Evolutionary conservation across 2,888 invertebrate species (phyloP), one percentile per base, ranked within the genome.

Genomic region (Agonopterix alstromeriana): DNA sequence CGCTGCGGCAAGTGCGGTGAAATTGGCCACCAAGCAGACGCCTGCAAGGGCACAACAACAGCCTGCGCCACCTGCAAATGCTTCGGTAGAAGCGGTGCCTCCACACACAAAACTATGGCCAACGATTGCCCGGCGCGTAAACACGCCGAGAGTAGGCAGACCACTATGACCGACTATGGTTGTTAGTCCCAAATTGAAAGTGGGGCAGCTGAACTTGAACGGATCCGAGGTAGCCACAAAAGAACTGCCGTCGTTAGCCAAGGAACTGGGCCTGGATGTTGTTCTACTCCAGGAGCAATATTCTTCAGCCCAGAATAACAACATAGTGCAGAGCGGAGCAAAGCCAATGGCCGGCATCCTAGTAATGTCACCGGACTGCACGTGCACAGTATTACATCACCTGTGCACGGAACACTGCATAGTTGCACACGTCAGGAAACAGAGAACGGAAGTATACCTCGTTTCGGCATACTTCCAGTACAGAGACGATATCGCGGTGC

Each of bases 271-370:
- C 12, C 47, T 56, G 17, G 52, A 56, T 41, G 3, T 53, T 5
- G 46, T 53, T 0, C 47, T 56, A 7, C 46, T 50, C 3, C 55
- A 56, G 45, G 55, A 56, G 10, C 52, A 49, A n/a, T 35, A 48
- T 46, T 2, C 27, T 3, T 5, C 27, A 27, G 27, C 27, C 38
- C 10, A 10, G n/a, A 38, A 38, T 5, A 10, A 10, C 38, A 38
- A 38, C 38, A 38, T 17, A 17, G 17, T 17, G 17, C 17, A 17
- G 17, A 17, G 17, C 17, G 38, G 38, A 38, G 10, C 10, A 7
- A 38, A 10, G n/a, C 38, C 38, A 38, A 38, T n/a, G 38, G 38
- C 38, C n/a, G 38, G 38, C 3, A 38, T 38, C 10, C 38, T 56
- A 5, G 10, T 38, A 38, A 38, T 9, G 4, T 4, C 10, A 10